A percentile compares a stretch with the other conserved stretches of the same genome.
Conservation (phyloP, 2,888 invertebrate genomes). For the Ceramica pisi region DNA sequence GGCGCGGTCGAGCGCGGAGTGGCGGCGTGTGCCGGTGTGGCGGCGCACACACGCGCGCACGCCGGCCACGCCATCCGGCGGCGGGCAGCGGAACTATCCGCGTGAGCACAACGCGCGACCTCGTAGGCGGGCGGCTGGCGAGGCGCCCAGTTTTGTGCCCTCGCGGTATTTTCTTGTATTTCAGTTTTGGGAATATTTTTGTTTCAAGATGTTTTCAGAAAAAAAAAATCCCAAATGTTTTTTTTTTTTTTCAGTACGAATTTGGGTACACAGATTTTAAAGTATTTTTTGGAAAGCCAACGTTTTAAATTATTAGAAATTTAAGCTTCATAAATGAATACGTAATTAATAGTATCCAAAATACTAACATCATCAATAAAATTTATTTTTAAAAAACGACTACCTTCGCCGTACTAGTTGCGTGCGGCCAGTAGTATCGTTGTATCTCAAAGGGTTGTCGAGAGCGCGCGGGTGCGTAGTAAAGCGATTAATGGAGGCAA, state of each 20-base stretch:
- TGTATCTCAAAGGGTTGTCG: constrained; percentile 80
- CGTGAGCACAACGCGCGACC: constrained; percentile 65
- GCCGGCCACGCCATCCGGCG: constrained; percentile 80
- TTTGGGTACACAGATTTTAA: neutral
- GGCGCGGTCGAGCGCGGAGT: constrained; percentile 90
- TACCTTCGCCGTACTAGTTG: constrained; percentile 28
- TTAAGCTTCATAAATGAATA: too few relatives aligned
- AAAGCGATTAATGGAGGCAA: constrained; percentile 91
- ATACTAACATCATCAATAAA: neutral
- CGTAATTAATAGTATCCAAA: neutral
- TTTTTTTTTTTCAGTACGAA: neutral
- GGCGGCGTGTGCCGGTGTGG: constrained; percentile 83
- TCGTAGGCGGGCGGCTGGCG: constrained; percentile 80
- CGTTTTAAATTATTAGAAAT: neutral
- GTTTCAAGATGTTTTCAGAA: neutral
- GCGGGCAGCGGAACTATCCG: constrained; percentile 82
- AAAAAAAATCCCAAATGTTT: neutral
- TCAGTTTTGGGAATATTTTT: constrained; percentile 24
- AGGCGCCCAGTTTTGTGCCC: constrained; percentile 66
- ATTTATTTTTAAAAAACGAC: neutral
- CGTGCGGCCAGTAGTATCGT: constrained; percentile 45
- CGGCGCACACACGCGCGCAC: constrained; percentile 87
- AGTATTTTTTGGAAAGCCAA: neutral
- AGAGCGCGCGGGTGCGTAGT: constrained; percentile 87
- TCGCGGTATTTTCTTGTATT: constrained; percentile 34